Percentiles rank a stretch among this genome's conserved stretches.
Conservation (phyloP, 2,797 vertebrate genomes). For the Lepilemur ruficaudatus region DNA sequence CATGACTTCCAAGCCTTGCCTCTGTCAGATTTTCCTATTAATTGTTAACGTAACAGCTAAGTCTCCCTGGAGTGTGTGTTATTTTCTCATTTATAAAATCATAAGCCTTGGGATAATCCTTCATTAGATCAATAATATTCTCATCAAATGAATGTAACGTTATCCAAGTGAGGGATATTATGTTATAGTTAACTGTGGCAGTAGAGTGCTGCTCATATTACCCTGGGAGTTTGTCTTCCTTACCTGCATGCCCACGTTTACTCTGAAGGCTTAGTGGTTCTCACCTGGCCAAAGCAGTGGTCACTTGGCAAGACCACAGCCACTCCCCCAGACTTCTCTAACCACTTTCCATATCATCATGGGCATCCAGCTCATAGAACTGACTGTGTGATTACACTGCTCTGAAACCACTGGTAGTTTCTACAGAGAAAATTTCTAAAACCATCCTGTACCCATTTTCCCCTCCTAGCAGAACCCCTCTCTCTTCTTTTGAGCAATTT, state of each 20-base stretch:
- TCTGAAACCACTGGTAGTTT: neutral
- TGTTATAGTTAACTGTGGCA: neutral
- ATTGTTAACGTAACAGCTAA: slow-evolving; percentile 79
- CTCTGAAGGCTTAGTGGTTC: neutral
- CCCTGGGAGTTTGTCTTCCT: neutral
- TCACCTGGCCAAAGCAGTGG: neutral
- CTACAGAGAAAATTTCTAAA: neutral
- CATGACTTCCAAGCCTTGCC: slow-evolving; percentile 64
- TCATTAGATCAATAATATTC: slow-evolving; percentile 79
- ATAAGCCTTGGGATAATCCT: slow-evolving; percentile 71
- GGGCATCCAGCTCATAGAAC: neutral
- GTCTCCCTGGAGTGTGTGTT: slow-evolving; percentile 69
- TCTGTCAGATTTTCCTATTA: slow-evolving; percentile 77
- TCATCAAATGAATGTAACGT: slow-evolving; percentile 60
- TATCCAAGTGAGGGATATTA: neutral
- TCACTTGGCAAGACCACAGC: neutral
- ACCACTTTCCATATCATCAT: neutral
- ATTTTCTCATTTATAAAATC: slow-evolving; percentile 80
- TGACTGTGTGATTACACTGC: neutral
- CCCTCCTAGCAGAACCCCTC: neutral
- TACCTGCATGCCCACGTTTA: accelerated
- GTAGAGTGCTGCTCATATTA: neutral
- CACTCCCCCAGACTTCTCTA: neutral
- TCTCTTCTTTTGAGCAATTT: neutral
- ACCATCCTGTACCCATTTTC: too few species aligned